Conservation (phyloP, 2,113 vertebrate species). For the Pelodiscus sinensis region DNA sequence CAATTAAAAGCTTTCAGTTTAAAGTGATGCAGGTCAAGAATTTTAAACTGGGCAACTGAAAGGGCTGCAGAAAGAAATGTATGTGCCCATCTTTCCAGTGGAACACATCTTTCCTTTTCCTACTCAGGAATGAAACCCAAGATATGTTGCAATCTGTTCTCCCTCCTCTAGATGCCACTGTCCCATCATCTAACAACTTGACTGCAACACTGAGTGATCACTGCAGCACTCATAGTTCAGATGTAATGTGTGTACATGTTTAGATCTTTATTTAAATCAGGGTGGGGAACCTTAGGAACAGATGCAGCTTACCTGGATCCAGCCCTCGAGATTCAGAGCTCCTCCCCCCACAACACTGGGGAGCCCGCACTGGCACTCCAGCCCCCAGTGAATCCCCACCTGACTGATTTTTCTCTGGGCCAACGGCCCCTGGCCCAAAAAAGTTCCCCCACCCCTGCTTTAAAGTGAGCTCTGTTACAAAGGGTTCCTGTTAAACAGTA, state of each 20-base stretch:
- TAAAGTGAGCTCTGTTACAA: background rate
- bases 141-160: background rate
- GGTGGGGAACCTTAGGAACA: too few species aligned
- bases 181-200: background rate
- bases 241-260: background rate
- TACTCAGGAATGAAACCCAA: background rate
- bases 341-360: too few species aligned
- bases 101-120: background rate
- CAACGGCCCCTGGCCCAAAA: too few species aligned
- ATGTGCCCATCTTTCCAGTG: background rate
- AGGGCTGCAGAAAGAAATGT: background rate
- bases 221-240: background rate
- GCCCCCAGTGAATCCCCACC: too few species aligned
- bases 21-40: background rate
- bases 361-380: too few species aligned
- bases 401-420: too few species aligned
- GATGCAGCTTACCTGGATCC: too few species aligned
- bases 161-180: conserved; percentile 59
- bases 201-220: background rate
- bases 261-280: too few species aligned
- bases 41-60: background rate
- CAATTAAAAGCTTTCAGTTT: too few species aligned
- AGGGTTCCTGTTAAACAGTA: background rate
- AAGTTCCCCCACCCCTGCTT: background rate
- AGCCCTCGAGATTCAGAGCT: too few species aligned